Percentiles rank a stretch among this genome's conserved stretches.
Evolutionary conservation across 2,113 vertebrate genomes (phyloP).

Genomic region (Notothenia rossii): DNA sequence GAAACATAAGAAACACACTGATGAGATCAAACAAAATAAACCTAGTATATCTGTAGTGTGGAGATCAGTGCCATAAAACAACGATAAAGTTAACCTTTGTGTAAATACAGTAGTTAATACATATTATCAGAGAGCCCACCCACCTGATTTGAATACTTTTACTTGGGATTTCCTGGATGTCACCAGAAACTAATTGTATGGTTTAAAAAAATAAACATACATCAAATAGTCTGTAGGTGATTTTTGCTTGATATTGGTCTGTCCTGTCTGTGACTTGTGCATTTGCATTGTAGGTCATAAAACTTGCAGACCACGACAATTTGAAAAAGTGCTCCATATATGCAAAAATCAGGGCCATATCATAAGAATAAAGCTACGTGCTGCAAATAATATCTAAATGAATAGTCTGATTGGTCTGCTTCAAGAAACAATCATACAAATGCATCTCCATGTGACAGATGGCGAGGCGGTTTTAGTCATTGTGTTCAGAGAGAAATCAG

Average conservation of each 20-base stretch:
- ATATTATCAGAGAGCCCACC: not conserved
- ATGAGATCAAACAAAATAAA: not conserved
- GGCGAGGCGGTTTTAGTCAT: slow-evolving; percentile 15
- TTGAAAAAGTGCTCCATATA: not conserved
- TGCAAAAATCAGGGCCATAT: not conserved
- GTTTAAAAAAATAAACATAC: not conserved
- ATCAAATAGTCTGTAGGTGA: accelerated
- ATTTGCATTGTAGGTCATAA: not conserved
- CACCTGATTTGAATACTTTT: not conserved
- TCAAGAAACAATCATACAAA: slow-evolving; percentile 9
- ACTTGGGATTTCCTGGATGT: slow-evolving; percentile 12
- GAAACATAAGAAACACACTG: not conserved
- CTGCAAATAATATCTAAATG: not conserved
- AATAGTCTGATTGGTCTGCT: not conserved
- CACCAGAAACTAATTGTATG: not conserved
- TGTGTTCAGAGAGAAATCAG: not conserved
- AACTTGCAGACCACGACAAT: not conserved
- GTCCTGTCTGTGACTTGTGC: not conserved
- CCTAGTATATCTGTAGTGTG: not conserved
- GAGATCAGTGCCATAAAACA: not conserved
- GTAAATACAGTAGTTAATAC: no score
- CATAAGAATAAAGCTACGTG: not conserved
- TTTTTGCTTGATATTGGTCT: not conserved
- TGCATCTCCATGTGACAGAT: slow-evolving; percentile 39
- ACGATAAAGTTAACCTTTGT: not conserved